Evolutionary conservation across 30 jellyfish, hydroid and myxozoan genomes (phyloP), one percentile per base, ranked within the genome.

Genomic region (Calvadosia cruxmelitensis): DNA sequence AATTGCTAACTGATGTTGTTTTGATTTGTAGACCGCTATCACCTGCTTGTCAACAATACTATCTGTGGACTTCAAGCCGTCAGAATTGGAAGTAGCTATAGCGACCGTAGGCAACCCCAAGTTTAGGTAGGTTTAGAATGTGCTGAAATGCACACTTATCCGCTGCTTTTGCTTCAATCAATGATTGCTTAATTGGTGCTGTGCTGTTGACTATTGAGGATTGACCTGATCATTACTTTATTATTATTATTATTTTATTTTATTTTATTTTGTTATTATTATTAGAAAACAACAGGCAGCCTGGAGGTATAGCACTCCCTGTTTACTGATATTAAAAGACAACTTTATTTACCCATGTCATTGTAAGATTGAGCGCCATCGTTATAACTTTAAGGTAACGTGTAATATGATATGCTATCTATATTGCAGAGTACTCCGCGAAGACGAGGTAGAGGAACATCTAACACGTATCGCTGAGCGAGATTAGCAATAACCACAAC

Each of bases 31-130:
- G 98, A 89, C 95, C 67, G 98, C 98, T 12, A 89, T 89, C 23
- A 82, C 94, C 20, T 89, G 98, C 63, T 70, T 89, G 74, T 84
- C 93, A 73, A 84, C 89, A 34, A 90, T 89, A 24, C 75, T 89
- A 25, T 81, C 98, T 33, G 95, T 89, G 57, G 98, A 89, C 68
- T 89, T 89, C 91, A 89, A 89, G 71, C 98, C 98, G 0, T 76
- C 95, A 0, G 98, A 89, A 36, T 73, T 89, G 7, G 98, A 89
- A 72, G 98, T 89, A 27, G 93, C 95, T 42, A 79, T 78, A 1
- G 94, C 76, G 13, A 73, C 94, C 0, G 66, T 28, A 0, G 91
- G 74, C 2, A 69, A 63, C 33, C 94, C 91, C 50, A 66, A 50
- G 62, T 89, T 89, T 62, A 71, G 88, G 98, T 89, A 74, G 68